These are phyloP conservation scores for Zelostemma sp. DNA, from an alignment of 1,140 invertebrate genomes.

Conservation along the genomic window DNA sequence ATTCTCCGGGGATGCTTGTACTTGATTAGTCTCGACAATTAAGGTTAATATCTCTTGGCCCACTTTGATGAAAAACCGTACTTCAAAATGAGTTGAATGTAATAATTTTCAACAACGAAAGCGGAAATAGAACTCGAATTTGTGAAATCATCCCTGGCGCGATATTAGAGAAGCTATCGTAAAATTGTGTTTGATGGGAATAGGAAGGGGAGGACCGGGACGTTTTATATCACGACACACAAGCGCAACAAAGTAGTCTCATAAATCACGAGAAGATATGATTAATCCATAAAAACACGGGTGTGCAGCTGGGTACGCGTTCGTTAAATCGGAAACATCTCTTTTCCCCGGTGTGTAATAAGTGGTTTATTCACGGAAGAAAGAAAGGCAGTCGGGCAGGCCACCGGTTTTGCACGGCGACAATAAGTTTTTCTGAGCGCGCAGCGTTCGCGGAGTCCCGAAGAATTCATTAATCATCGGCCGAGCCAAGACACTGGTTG, in stretches of 20 bases:
- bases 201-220: background rate
- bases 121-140: background rate
- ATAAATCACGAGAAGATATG: background rate
- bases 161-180: background rate
- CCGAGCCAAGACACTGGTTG: slow-evolving; percentile 49
- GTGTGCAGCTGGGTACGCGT: background rate
- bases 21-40: slow-evolving; percentile 55
- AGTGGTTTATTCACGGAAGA: slow-evolving; percentile 9
- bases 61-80: background rate
- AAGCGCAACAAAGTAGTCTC: background rate
- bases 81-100: background rate
- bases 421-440: slow-evolving; percentile 19
- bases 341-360: background rate
- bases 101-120: background rate
- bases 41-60: slow-evolving; percentile 35
- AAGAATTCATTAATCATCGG: slow-evolving; percentile 27
- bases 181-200: background rate
- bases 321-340: background rate
- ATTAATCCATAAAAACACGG: background rate
- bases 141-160: background rate
- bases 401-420: slow-evolving; percentile 24
- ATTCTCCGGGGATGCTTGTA: slow-evolving; percentile 37
- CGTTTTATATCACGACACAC: too few relatives aligned
- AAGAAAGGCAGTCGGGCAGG: background rate
- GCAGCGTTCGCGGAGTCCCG: slow-evolving; percentile 40